Conservation (phyloP, 2,888 invertebrate species). For the Ernsta delagoae region DNA sequence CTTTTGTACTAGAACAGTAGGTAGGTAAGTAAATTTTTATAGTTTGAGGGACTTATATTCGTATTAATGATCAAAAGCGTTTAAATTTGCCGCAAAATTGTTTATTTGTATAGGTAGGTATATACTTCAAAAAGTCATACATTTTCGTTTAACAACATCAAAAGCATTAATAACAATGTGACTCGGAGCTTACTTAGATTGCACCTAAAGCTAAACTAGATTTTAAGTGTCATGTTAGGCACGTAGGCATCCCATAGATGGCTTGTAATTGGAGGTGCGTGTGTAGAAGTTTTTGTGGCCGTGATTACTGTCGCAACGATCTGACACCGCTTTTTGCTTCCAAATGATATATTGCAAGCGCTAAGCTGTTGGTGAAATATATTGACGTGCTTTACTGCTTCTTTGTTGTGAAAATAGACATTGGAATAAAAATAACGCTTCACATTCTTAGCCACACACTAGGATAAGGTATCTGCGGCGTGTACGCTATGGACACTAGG, state of each 20-base stretch:
- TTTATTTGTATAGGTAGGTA: too few species aligned
- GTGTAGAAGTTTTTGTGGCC: slow-evolving; percentile 67
- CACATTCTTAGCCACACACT: background rate
- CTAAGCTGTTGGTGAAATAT: slow-evolving; percentile 19
- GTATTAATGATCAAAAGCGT: background rate
- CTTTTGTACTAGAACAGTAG: too few species aligned
- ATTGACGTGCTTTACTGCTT: slow-evolving; percentile 29
- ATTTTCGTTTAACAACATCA: background rate
- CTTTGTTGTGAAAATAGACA: slow-evolving; percentile 5
- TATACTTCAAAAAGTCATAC: background rate
- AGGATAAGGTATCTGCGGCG: background rate
- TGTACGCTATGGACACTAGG: background rate
- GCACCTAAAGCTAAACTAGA: slow-evolving; percentile 16
- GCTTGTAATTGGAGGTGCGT: slow-evolving; percentile 78
- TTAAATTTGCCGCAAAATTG: background rate
- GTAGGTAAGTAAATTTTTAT: too few species aligned
- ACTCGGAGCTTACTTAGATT: slow-evolving; percentile 11
- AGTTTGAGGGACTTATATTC: background rate
- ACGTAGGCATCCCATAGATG: slow-evolving; percentile 75
- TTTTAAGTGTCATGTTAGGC: slow-evolving; percentile 72
- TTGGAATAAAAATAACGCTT: background rate
- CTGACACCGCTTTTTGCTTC: slow-evolving; percentile 74
- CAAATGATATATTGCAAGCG: slow-evolving; percentile 70
- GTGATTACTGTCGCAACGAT: slow-evolving; percentile 71
- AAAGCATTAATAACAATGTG: background rate